Base-by-base conservation (phyloP, 37 sponge, comb jelly and placozoan genomes). In the Diacarnus erythraeanus region DNA sequence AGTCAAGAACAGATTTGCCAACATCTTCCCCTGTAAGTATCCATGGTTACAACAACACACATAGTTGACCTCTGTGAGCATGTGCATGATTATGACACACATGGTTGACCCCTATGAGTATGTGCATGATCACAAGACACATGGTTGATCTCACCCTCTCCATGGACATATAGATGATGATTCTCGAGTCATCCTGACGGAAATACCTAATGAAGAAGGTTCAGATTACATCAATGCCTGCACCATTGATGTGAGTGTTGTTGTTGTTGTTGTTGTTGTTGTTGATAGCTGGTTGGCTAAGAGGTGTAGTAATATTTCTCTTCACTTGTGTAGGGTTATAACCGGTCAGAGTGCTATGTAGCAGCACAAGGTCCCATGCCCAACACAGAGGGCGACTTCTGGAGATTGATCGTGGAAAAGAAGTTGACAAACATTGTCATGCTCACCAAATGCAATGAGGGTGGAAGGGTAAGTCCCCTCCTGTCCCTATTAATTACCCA, bases 11-110 rank as follows among this genome's bases (percentile, higher is more conserved):
- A 78, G 92, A 71, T 91, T 83, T 80, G 79, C 84, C 29, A 91
- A 91, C 77, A 91, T 91, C 68, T 78, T 76, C 57, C 92, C 92
- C 44, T 91, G 92, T 91, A 72, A 83, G 92, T 71, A 5, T n/a
- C n/a, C n/a, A n/a, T n/a, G n/a, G n/a, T n/a, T n/a, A n/a, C n/a
- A n/a, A n/a, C n/a, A 18, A 21, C 12, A 21, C 18, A 21, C 18
- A 54, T 54, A 18, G 12, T 15, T 6, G 51, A 47, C 12, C 12
- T 6, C 51, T 47, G 12, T 47, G 6, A 12, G 12, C 12, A 15
- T 47, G 51, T 47, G 12, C 51, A 47, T 47, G 12, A 6, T 15
- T 47, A n/a, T n/a, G 57, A 21, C 12, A 21, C 18, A 21, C 18
- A 54, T 54, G 57, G 12, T 15, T 6, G 51, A 47, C 12, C 12